Base-by-base conservation (phyloP, 2,113 vertebrate genomes). In the Saguinus midas region DNA sequence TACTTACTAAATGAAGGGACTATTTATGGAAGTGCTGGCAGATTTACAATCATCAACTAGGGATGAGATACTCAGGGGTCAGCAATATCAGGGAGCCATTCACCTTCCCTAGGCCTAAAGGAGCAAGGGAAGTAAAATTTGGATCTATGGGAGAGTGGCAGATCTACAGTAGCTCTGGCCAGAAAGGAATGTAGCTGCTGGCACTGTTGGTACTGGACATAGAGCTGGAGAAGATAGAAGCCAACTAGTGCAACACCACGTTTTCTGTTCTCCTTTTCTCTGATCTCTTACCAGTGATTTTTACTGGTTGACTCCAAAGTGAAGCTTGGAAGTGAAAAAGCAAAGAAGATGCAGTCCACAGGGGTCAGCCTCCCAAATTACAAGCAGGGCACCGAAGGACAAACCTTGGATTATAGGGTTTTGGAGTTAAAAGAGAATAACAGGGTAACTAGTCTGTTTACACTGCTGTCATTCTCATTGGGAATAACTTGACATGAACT, bases 401-500 rank as follows among this genome's bases (percentile, higher is more conserved):
- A 75, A 66, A 43, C 14, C 8, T 48, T 35, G 7, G 48, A 21
- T 50, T 68, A 58, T 20, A 21, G 5, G 66, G 20, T 43, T 8
- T 73, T 25, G 9, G 8, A 3, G 25, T 29, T 40, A 73, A 88
- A 64, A 48, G 9, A 48, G 14, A 57, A 29, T 16, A 35, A 78
- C 16, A 68, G 55, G 64, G 11, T 55, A 48, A 75, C 17, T 52
- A 27, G 14, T 35, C 29, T 64, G 29, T 55, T 79, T 72, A 1
- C 1, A 52, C 27, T 14, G 27, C 48, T 18, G 6, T 37, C 40
- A 6, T 23, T 88, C 43, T 79, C 12, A 64, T 48, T 91, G 78
- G 91, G 45, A 87, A 29, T 58, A 64, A n/a, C 40, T 43, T 76
- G 52, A 68, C 52, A 83, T 78, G 72, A 94, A 73, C 35, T 94